These are phyloP conservation scores for Chaenocephalus aceratus DNA, from an alignment of 2,113 vertebrate genomes.

Conservation along the genomic window DNA sequence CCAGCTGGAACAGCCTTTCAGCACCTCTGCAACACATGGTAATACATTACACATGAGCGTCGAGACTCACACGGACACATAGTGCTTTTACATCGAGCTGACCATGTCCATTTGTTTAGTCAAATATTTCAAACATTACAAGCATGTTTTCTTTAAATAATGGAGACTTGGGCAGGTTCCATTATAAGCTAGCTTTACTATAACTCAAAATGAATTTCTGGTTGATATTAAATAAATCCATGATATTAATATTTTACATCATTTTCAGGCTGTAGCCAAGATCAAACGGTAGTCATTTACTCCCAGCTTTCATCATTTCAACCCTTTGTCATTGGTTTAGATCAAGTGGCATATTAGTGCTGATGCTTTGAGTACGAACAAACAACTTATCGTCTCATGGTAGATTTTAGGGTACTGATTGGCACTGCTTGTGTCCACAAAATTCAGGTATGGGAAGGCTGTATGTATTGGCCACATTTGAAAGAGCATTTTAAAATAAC, in stretches of 20 bases:
- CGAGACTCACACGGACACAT: background rate
- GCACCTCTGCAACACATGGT: slow-evolving; percentile 89
- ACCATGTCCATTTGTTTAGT: background rate
- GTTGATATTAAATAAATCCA: background rate
- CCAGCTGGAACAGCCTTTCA: slow-evolving; percentile 77
- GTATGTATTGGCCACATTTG: too few relatives aligned
- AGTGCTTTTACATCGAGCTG: background rate
- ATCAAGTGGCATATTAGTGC: background rate
- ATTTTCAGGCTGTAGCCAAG: background rate
- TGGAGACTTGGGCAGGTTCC: background rate
- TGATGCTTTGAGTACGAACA: too few relatives aligned
- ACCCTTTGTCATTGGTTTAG: background rate
- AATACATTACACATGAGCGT: background rate
- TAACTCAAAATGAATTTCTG: background rate
- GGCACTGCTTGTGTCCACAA: too few relatives aligned
- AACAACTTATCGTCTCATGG: background rate
- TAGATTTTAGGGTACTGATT: background rate
- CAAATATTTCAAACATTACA: background rate
- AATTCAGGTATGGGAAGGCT: background rate
- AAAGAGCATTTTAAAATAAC: background rate
- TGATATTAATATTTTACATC: background rate
- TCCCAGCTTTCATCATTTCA: background rate
- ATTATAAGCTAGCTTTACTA: background rate
- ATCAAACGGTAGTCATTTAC: background rate
- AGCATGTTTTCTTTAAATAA: background rate